Percentiles rank a stretch among this genome's conserved stretches.
Conservation (phyloP, 2,888 invertebrate genomes). For the Pycnomerus fuliginosus region DNA sequence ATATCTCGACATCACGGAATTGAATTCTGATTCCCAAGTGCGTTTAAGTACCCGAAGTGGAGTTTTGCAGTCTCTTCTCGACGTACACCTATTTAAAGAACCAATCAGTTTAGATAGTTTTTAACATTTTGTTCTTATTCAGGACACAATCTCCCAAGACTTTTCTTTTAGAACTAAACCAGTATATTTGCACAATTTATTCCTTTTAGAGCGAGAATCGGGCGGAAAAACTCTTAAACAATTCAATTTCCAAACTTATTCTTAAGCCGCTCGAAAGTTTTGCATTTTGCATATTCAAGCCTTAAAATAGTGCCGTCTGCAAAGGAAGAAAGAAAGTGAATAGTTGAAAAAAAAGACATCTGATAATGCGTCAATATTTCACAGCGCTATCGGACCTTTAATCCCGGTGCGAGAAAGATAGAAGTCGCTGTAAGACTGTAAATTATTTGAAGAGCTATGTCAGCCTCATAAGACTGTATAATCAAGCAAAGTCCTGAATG, state of each 20-base stretch:
- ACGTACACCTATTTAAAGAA: slow-evolving; percentile 9
- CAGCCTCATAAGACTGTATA: slow-evolving; percentile 28
- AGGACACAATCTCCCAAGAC: not conserved
- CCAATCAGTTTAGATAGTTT: slow-evolving; percentile 8
- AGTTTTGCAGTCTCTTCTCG: slow-evolving; percentile 6
- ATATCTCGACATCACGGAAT: slow-evolving; percentile 26
- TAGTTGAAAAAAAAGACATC: too few relatives aligned
- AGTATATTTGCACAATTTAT: too few relatives aligned
- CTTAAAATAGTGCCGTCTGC: too few relatives aligned
- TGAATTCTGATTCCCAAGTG: slow-evolving; percentile 26
- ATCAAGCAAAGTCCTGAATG: slow-evolving; percentile 34
- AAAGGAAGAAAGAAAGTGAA: too few relatives aligned
- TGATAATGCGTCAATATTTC: slow-evolving; percentile 16
- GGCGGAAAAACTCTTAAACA: too few relatives aligned
- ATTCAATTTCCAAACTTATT: too few relatives aligned
- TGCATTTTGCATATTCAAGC: too few relatives aligned
- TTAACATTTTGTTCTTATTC: slow-evolving; percentile 13
- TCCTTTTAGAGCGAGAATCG: too few relatives aligned
- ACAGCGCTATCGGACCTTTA: slow-evolving; percentile 13
- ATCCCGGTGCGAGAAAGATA: slow-evolving; percentile 11
- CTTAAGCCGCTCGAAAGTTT: too few relatives aligned
- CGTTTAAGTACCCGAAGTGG: slow-evolving; percentile 4
- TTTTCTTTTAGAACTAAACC: not conserved
- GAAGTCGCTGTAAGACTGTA: slow-evolving; percentile 16
- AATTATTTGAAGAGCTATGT: slow-evolving; percentile 26